Base-by-base conservation (phyloP, 2,888 invertebrate species). In the Nudaria mundana region DNA sequence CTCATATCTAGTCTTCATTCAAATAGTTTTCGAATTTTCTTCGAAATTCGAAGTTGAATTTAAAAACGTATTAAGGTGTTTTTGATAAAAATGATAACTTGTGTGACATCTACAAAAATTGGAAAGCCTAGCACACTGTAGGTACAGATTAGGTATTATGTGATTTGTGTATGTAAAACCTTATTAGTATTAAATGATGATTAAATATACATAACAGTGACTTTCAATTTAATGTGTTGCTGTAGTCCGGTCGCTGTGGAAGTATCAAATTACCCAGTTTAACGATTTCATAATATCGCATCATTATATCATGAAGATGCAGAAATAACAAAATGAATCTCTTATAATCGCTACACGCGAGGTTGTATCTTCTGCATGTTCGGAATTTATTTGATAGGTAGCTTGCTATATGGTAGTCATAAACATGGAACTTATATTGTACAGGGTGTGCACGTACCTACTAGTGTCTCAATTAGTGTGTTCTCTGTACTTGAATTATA, bases 271-370 rank as follows among this genome's bases (percentile, higher is more conserved):
- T 53, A 56, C 56, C 45, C 47, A 34, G n/a, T 18, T 16, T 57
- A 66, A 66, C 62, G 56, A 52, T 49, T 60, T 43, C 63, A 68
- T 69, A 67, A 76, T 70, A 63, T 70, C 66, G 71, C 71, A 75
- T n/a, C n/a, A n/a, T 72, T 73, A 76, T 72, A 66, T 67, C 63
- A 68, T 63, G 63, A 63, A 63, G 71, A 75, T 71, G 70, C 70
- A 67, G 67, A 72, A 76, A 72, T 75, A 79, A 73, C 72, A 73
- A 73, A 77, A 78, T 76, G 74, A 73, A 66, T 61, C 66, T 67
- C 71, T 70, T 71, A 76, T 78, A 78, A 79, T 78, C 71, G 75
- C 68, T 78, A 81, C 80, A 81, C 75, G 77, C 76, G 65, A 77
- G 54, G 68, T 66, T 63, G 68, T 77, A 78, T 76, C 71, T 77